Conservation (phyloP, 2,113 vertebrate genomes). For the Cynopterus brachyotis region DNA sequence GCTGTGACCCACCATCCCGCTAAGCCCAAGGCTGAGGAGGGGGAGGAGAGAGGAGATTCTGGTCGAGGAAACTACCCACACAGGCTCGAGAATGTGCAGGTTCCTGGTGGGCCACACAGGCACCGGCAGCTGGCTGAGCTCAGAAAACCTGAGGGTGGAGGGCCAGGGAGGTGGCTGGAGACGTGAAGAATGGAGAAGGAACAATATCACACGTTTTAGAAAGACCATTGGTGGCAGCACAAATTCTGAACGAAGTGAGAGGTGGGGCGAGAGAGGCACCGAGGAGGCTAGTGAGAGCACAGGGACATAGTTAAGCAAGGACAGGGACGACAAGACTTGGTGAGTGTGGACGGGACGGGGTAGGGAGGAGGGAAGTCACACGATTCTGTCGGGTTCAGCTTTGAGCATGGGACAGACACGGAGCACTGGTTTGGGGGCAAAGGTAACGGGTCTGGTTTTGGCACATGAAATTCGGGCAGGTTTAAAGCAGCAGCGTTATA, state of each 20-base stretch:
- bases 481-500: not conserved
- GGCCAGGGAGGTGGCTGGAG: fast-evolving
- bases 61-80: not conserved
- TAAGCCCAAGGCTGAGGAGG: not conserved
- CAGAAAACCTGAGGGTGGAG: fast-evolving
- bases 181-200: not conserved
- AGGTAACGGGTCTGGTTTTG: not conserved
- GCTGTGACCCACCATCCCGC: fast-evolving
- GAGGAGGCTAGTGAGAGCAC: fast-evolving
- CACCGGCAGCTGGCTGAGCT: not conserved
- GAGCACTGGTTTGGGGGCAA: not conserved
- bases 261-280: not conserved
- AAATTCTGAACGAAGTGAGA: not conserved
- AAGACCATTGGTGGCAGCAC: not conserved
- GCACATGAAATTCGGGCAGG: not conserved
- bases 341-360: too few relatives aligned
- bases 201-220: not conserved
- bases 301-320: not conserved
- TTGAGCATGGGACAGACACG: not conserved
- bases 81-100: not conserved
- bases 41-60: not conserved
- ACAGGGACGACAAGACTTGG: fast-evolving
- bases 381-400: not conserved
- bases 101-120: not conserved
- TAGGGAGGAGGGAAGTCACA: not conserved